Evolutionary conservation across 2,888 invertebrate species (phyloP).

Genomic region (Cyclophora albipunctata): DNA sequence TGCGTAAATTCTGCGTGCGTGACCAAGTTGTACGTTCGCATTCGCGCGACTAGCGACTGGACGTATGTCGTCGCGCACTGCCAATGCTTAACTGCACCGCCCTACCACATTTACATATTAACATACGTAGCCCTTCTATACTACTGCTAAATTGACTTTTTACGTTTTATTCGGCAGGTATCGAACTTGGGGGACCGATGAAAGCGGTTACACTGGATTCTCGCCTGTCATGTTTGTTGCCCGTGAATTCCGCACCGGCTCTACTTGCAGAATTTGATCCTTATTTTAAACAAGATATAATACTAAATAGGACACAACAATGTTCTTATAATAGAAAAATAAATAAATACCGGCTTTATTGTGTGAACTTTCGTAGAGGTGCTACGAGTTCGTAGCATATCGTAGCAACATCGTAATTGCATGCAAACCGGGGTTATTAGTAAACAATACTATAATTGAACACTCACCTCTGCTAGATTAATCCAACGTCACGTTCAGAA

Average conservation of each 20-base stretch:
- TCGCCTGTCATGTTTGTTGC: slow-evolving; percentile 36
- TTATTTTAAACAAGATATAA: slow-evolving; percentile 24
- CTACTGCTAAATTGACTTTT: slow-evolving; percentile 68
- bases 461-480: slow-evolving; percentile 18
- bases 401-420: slow-evolving; percentile 19
- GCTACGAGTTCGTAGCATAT: slow-evolving; percentile 39
- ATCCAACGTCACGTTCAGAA: slow-evolving; percentile 20
- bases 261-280: slow-evolving; percentile 26
- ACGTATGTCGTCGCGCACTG: slow-evolving; percentile 40
- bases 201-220: slow-evolving; percentile 52
- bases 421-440: slow-evolving; percentile 4
- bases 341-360: slow-evolving; percentile 11
- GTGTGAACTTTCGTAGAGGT: slow-evolving; percentile 12
- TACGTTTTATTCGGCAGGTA: slow-evolving; percentile 74
- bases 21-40: slow-evolving; percentile 30
- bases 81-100: slow-evolving; percentile 59
- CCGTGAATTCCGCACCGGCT: slow-evolving; percentile 29
- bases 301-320: slow-evolving; percentile 13
- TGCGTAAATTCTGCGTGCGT: slow-evolving; percentile 28
- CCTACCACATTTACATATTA: slow-evolving; percentile 71
- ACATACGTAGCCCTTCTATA: slow-evolving; percentile 67
- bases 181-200: slow-evolving; percentile 64
- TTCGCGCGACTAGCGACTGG: slow-evolving; percentile 31
- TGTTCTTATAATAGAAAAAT: slow-evolving; percentile 5
- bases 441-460: slow-evolving; percentile 8